Evolutionary conservation across 2,797 vertebrate genomes (phyloP).

Genomic region (Australoheros facetus): DNA sequence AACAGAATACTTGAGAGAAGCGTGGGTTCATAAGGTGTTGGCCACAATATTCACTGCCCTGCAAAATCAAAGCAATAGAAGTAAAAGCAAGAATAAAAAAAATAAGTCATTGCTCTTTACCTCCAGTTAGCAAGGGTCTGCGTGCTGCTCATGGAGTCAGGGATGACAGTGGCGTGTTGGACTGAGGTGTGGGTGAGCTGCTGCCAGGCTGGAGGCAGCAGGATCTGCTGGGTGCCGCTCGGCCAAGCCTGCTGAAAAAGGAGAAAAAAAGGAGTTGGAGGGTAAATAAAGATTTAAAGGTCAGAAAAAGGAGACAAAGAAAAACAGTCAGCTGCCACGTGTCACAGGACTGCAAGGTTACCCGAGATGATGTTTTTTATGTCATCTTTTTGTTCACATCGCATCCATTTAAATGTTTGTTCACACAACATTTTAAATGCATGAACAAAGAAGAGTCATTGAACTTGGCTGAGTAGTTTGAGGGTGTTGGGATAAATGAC

Average conservation of each 20-base stretch:
- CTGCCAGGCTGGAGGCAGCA: conserved; percentile 97
- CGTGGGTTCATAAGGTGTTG: background rate
- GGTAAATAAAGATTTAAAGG: conserved; percentile 20
- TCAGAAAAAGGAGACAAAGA: conserved; percentile 1
- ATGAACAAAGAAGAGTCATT: conserved; percentile 13
- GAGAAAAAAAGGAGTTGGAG: background rate
- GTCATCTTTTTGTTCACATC: background rate
- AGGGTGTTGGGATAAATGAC: conserved; percentile 43
- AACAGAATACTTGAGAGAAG: background rate
- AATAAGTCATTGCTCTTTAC: conserved; percentile 73
- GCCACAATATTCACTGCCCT: background rate
- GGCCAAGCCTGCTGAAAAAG: conserved; percentile 94
- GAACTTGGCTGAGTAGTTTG: conserved; percentile 25
- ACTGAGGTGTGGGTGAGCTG: conserved; percentile 98
- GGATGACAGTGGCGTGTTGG: conserved; percentile 94
- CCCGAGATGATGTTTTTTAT: background rate
- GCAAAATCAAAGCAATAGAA: background rate
- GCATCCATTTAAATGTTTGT: accelerated
- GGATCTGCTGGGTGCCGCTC: conserved; percentile 96
- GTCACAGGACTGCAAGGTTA: conserved; percentile 8
- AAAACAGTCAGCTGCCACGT: conserved; percentile 9
- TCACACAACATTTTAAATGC: background rate
- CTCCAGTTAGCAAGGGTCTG: conserved; percentile 97
- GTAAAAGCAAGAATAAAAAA: background rate
- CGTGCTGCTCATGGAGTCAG: conserved; percentile 92